Base-by-base conservation (phyloP, 2,888 invertebrate species). In the Monoplex corrugatus region DNA sequence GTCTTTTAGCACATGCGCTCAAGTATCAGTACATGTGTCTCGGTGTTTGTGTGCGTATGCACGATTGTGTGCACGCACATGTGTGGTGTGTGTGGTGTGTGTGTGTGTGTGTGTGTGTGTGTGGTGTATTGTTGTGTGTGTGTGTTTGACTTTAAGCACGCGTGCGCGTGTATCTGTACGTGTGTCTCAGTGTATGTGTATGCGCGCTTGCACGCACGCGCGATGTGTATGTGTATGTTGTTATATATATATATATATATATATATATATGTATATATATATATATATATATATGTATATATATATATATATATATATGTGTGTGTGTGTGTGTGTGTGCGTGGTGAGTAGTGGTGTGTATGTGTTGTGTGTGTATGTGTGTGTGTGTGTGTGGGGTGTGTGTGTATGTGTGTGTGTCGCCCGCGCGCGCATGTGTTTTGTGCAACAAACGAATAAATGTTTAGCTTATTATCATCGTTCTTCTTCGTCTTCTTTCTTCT, bases 31-130 rank as follows among this genome's bases (percentile, higher is more conserved):
- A 63, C 35, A n/a, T 63, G 75, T n/a, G 35, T 28, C 16, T 75
- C 16, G 10, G 75, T 35, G 75, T 28, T 10, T 75, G 75, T 28
- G 75, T 75, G 75, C 8, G n/a, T 44, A 8, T 6, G 28, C n/a
- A n/a, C n/a, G n/a, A n/a, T n/a, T n/a, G n/a, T n/a, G n/a, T n/a
- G n/a, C n/a, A n/a, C n/a, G n/a, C n/a, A n/a, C n/a, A n/a, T n/a
- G n/a, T n/a, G n/a, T n/a, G n/a, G n/a, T n/a, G n/a, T n/a, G n/a
- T n/a, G n/a, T n/a, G n/a, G n/a, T n/a, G n/a, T n/a, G n/a, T n/a
- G n/a, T n/a, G n/a, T n/a, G n/a, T n/a, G n/a, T n/a, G n/a, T n/a
- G 38, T 75, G 75, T 68, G 68, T 68, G 68, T 68, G 68, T 68
- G 68, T 68, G 68, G 68, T 68, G 68, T 68, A n/a, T 68, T 23